Evolutionary conservation across 2,888 invertebrate genomes (phyloP).

Genomic region (Ferrisia virgata): DNA sequence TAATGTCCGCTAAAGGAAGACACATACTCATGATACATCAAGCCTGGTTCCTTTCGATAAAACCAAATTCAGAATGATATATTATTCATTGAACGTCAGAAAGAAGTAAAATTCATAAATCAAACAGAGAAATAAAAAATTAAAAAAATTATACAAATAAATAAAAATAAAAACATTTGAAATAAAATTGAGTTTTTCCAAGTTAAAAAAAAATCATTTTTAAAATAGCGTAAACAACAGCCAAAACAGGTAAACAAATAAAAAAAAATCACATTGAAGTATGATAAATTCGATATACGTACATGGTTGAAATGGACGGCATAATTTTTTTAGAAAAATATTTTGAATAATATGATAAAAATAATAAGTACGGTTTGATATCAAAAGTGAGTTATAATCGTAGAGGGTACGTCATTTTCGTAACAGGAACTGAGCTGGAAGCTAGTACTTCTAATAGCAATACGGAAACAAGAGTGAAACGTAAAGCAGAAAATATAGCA

Average conservation of each 20-base stretch:
- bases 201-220: not conserved
- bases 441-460: not conserved
- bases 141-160: not conserved
- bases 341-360: not conserved
- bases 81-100: not conserved
- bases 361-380: slow-evolving; percentile 27
- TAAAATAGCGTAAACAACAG: not conserved
- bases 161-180: not conserved
- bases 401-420: not conserved
- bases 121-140: not conserved
- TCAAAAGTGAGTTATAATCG: not conserved
- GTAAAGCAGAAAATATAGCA: not conserved
- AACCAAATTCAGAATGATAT: not conserved
- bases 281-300: not conserved
- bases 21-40: not conserved
- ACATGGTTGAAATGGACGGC: not conserved
- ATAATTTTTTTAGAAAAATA: not conserved
- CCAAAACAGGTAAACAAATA: slow-evolving; percentile 25
- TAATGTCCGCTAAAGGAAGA: not conserved
- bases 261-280: not conserved
- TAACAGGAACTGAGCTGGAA: not conserved
- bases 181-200: not conserved
- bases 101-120: not conserved
- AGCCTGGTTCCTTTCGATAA: not conserved
- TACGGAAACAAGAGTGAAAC: not conserved